Conservation (phyloP, 2,888 invertebrate species). For the Dasypogon diadema region DNA sequence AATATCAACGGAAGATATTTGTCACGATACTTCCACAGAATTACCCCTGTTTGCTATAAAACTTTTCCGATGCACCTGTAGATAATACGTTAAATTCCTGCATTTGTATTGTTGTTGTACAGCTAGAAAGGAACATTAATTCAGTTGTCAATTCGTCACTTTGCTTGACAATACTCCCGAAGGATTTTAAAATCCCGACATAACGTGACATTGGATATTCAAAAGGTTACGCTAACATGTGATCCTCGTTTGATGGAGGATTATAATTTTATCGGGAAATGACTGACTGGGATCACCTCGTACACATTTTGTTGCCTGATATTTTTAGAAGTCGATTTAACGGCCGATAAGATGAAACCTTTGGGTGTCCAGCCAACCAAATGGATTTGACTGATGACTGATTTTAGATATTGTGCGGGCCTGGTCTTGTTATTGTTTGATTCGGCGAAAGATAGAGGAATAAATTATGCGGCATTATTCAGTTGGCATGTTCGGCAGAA, state of each 20-base stretch:
- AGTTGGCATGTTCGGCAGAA: neutral
- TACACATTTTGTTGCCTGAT: slow-evolving; percentile 21
- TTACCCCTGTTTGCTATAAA: no score
- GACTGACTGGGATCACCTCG: slow-evolving; percentile 28
- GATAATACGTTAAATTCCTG: slow-evolving; percentile 2
- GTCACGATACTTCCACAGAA: no score
- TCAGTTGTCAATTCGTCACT: slow-evolving; percentile 44
- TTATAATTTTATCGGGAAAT: slow-evolving; percentile 35
- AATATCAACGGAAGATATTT: no score
- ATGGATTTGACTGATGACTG: slow-evolving; percentile 29
- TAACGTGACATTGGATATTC: slow-evolving; percentile 31
- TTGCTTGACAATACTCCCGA: slow-evolving; percentile 24
- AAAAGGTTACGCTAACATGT: neutral
- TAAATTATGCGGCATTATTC: neutral
- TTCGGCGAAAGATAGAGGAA: neutral
- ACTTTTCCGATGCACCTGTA: slow-evolving; percentile 4
- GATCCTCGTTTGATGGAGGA: slow-evolving; percentile 38
- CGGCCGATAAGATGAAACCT: slow-evolving; percentile 20
- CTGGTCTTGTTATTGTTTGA: slow-evolving; percentile 17
- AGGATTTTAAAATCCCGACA: slow-evolving; percentile 19
- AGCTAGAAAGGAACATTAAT: slow-evolving; percentile 25
- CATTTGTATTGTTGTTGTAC: slow-evolving; percentile 21
- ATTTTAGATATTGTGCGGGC: slow-evolving; percentile 14
- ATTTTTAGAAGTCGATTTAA: slow-evolving; percentile 22
- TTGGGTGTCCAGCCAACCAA: slow-evolving; percentile 8